Base-by-base conservation (phyloP, 2,797 vertebrate species). In the Amblyraja radiata region DNA sequence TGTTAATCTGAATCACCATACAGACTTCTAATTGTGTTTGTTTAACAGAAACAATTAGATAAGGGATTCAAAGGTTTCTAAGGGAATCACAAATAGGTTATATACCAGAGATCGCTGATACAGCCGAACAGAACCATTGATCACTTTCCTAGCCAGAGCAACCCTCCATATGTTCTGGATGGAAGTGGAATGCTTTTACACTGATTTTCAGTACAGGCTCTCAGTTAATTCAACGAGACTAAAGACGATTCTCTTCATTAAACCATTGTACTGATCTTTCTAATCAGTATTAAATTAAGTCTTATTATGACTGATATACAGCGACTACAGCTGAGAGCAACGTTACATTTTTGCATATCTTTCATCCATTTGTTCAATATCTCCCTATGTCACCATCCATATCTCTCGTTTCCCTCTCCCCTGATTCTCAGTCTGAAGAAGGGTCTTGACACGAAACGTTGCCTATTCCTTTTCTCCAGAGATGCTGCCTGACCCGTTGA, bases 31-130 rank as follows among this genome's bases (percentile, higher is more conserved):
- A 65, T 76, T 74, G 71, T 46, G 39, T 74, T 73, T 92, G 71
- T 92, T 92, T 74, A 76, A 28, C 76, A 28, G 6, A 46, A 54
- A 76, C 39, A 92, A 92, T 92, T 92, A 28, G 71, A 18, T 76
- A 92, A 76, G 39, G 10, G 18, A 74, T 54, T 73, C 68, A 74
- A 73, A 91, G 65, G 32, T 90, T 39, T 90, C 36, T 11, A 46
- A 90, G 84, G 21, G 32, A 46, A 36, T n/a, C 90, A 76, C 90
- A 92, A 76, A 76, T 14, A 74, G 21, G 54, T 28, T 54, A 58
- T 25, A 73, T 21, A 13, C 6, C 46, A 46, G 88, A 91, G 36
- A 74, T 90, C 25, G 36, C 8, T 46, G 23, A 28, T 46, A 25
- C 46, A 16, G 73, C 10, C 10, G 76, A 68, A 74, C 28, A 16